Evolutionary conservation across 2,797 vertebrate genomes (phyloP).

Genomic region (Lutjanus argentimaculatus): DNA sequence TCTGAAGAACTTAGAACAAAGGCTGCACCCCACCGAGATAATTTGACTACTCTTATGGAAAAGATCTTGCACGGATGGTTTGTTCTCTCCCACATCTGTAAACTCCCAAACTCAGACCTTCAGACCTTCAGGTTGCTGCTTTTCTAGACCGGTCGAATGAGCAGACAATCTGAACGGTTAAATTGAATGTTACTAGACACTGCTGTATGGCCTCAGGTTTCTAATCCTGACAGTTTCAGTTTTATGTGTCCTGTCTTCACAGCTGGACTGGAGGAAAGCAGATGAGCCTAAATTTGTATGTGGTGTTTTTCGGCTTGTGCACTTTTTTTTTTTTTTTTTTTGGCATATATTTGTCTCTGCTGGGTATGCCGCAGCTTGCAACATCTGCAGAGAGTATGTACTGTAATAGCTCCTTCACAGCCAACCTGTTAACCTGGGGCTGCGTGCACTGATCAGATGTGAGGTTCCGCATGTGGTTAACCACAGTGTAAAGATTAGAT

Average conservation of each 20-base stretch:
- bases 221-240: constrained; percentile 19
- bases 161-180: constrained; percentile 2
- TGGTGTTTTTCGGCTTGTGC: constrained; percentile 28
- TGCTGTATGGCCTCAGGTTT: constrained; percentile 22
- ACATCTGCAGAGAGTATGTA: constrained; percentile 43
- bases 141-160: constrained; percentile 21
- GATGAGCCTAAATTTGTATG: constrained; percentile 43
- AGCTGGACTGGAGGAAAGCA: constrained; percentile 35
- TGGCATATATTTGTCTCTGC: constrained; percentile 18
- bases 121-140: constrained; percentile 25
- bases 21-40: constrained; percentile 47
- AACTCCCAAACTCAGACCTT: constrained; percentile 34
- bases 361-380: constrained; percentile 10
- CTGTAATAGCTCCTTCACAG: constrained; percentile 21
- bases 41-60: constrained; percentile 25
- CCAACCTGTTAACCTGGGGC: constrained; percentile 36
- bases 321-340: neutral
- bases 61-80: constrained; percentile 27
- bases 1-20: constrained; percentile 49
- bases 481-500: constrained; percentile 53
- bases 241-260: constrained; percentile 25
- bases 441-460: constrained; percentile 29
- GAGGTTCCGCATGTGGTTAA: constrained; percentile 59
- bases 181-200: neutral
- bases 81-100: constrained; percentile 10